These are phyloP conservation scores for Scrobipalpa atriplicella DNA, from an alignment of 2,888 invertebrate genomes.

Conservation along the genomic window DNA sequence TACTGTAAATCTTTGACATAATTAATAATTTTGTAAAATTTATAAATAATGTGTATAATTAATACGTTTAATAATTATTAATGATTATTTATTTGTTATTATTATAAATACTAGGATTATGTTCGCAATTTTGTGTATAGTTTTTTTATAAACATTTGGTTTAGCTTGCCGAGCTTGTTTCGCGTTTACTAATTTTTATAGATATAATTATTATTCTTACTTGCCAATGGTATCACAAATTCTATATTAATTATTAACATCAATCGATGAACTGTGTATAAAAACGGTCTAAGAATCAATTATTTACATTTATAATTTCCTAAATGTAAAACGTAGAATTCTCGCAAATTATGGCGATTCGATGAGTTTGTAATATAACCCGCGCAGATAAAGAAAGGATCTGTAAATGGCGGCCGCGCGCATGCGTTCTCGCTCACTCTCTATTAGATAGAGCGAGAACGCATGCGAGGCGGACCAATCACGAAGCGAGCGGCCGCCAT, in stretches of 20 bases:
- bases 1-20: constrained; percentile 56
- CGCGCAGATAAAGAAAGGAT: too few relatives aligned
- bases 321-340: neutral
- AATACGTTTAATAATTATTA: constrained; percentile 56
- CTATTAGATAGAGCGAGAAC: too few relatives aligned
- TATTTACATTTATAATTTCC: neutral
- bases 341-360: too few relatives aligned
- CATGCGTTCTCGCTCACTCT: too few relatives aligned
- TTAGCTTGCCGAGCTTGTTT: constrained; percentile 67
- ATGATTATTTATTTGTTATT: constrained; percentile 65
- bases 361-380: too few relatives aligned
- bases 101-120: constrained; percentile 47
- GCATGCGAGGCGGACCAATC: too few relatives aligned
- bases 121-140: constrained; percentile 60
- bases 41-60: constrained; percentile 58
- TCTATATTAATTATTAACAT: constrained; percentile 31
- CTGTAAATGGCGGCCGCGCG: too few relatives aligned
- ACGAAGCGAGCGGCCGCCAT: too few relatives aligned
- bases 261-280: constrained; percentile 25
- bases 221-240: constrained; percentile 72
- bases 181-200: constrained; percentile 44
- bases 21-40: constrained; percentile 54
- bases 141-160: constrained; percentile 52
- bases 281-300: neutral
- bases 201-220: constrained; percentile 38